A percentile compares a stretch with the other conserved stretches of the same genome.
Conservation (phyloP, 2,888 invertebrate species). For the Drosophila atripex region DNA sequence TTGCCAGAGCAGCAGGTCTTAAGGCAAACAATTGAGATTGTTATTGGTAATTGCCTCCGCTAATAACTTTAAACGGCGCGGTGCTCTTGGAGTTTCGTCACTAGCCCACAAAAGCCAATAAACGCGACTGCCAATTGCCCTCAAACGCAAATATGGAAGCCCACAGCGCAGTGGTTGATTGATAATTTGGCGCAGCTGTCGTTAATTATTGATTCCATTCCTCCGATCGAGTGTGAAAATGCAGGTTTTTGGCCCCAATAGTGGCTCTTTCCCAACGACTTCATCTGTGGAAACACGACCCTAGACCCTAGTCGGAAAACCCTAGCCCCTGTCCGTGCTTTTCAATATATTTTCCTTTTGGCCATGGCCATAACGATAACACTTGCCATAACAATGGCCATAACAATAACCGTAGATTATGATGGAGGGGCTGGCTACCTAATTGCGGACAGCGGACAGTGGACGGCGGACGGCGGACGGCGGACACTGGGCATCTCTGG, state of each 20-base stretch:
- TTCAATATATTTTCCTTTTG: conserved; percentile 23
- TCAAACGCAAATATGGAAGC: conserved; percentile 10
- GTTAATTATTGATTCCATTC: conserved; percentile 28
- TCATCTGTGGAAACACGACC: neutral
- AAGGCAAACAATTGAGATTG: conserved; percentile 62
- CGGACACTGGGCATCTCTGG: conserved; percentile 9
- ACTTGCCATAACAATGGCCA: conserved; percentile 36
- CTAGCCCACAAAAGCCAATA: conserved; percentile 34
- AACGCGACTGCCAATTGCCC: conserved; percentile 34
- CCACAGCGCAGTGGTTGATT: conserved; percentile 10
- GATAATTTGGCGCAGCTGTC: conserved; percentile 34
- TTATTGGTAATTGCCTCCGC: conserved; percentile 73
- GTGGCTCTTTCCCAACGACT: neutral
- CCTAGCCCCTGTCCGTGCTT: neutral
- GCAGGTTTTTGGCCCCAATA: conserved; percentile 1
- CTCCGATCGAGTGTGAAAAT: conserved; percentile 32
- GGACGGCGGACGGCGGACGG: conserved; percentile 12
- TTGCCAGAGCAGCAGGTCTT: conserved; percentile 47
- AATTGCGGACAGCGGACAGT: conserved; percentile 37
- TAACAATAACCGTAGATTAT: conserved; percentile 60
- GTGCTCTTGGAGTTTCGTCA: conserved; percentile 36
- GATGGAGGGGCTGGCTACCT: conserved; percentile 40
- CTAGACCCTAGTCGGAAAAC: no score
- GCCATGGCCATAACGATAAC: conserved; percentile 34
- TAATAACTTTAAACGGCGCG: conserved; percentile 65